These are phyloP conservation scores for Amphipyra tragopoginis DNA, from an alignment of 2,888 invertebrate species.

Conservation along the genomic window DNA sequence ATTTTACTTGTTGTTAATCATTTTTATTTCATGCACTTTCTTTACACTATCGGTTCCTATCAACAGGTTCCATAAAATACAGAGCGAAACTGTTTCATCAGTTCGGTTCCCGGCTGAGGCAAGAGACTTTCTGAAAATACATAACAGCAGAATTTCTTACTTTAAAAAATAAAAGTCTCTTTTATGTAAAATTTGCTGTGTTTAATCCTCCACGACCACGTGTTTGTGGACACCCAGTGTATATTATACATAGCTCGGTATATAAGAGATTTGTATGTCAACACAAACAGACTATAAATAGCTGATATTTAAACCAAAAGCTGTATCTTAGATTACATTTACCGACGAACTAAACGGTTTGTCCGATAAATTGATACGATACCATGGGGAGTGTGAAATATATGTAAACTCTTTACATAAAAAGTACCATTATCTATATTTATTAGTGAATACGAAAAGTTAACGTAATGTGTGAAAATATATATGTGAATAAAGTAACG, in stretches of 20 bases:
- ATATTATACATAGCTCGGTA: not conserved
- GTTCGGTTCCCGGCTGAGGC: too few species aligned
- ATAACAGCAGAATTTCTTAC: too few species aligned
- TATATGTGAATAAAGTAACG: constrained; percentile 81
- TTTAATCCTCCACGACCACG: too few species aligned
- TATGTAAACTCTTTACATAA: constrained; percentile 57
- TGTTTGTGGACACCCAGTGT: too few species aligned
- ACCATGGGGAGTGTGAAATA: constrained; percentile 45
- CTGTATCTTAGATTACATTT: constrained; percentile 48
- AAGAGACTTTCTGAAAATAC: too few species aligned
- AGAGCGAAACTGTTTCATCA: too few species aligned
- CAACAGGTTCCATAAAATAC: too few species aligned
- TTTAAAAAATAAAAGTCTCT: too few species aligned
- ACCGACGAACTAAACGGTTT: constrained; percentile 45
- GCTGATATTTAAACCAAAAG: constrained; percentile 48
- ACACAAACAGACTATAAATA: constrained; percentile 31
- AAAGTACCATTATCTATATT: constrained; percentile 57
- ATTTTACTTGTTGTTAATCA: too few species aligned
- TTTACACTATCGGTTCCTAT: too few species aligned
- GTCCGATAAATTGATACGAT: constrained; percentile 49
- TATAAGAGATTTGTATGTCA: constrained; percentile 21
- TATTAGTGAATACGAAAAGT: constrained; percentile 57
- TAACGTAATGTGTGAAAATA: constrained; percentile 72
- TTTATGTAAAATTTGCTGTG: too few species aligned
- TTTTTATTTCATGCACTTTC: too few species aligned